These are phyloP conservation scores for Amazona guildingii DNA, from an alignment of 2,113 vertebrate genomes.

Conservation along the genomic window DNA sequence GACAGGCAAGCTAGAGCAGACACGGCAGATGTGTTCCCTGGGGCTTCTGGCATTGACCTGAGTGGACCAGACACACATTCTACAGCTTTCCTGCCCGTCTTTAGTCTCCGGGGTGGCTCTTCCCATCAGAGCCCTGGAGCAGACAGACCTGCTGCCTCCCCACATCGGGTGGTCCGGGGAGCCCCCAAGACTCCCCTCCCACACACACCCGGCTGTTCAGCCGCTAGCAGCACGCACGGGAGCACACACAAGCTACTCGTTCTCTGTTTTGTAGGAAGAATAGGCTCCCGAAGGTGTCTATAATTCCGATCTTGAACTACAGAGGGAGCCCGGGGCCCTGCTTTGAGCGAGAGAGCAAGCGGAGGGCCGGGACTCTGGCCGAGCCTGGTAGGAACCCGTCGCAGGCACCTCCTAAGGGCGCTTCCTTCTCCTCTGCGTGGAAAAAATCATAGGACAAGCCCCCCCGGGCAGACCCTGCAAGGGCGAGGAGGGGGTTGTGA, in stretches of 20 bases:
- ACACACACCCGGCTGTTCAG: too few species aligned
- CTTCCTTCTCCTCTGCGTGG: rapidly evolving
- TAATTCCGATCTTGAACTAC: background rate
- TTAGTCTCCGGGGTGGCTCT: background rate
- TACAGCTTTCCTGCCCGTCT: background rate
- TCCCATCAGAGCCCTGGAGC: background rate
- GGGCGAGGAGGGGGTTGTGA: background rate
- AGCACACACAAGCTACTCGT: rapidly evolving
- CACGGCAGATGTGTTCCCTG: background rate
- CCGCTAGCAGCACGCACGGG: rapidly evolving
- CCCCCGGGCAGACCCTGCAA: background rate
- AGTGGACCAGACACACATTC: background rate
- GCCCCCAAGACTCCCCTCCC: rapidly evolving
- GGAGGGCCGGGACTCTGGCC: background rate
- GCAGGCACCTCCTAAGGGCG: rapidly evolving
- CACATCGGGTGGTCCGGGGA: rapidly evolving
- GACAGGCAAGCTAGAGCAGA: slow-evolving; percentile 23
- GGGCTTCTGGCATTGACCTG: background rate
- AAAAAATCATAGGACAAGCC: background rate
- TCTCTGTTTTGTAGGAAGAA: rapidly evolving
- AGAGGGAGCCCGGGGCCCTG: slow-evolving; percentile 53
- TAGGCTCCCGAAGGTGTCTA: rapidly evolving
- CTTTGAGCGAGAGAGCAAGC: background rate
- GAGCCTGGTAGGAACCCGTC: rapidly evolving
- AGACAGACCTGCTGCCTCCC: background rate